Evolutionary conservation across 2,113 vertebrate species (phyloP).

Genomic region (Nansenia antarctica): DNA sequence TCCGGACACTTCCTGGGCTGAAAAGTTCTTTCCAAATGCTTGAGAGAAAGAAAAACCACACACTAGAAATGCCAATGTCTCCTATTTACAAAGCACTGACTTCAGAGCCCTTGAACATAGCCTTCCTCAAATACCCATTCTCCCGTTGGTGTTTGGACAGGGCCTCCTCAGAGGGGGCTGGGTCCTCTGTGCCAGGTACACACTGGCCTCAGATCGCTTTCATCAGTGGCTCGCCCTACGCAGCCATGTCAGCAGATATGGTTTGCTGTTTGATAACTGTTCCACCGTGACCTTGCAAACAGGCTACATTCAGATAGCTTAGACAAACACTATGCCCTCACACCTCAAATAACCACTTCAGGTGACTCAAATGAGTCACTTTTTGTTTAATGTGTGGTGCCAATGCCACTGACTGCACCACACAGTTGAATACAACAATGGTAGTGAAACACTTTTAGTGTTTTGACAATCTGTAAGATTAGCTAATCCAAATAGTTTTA

Average conservation of each 20-base stretch:
- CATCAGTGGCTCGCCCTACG: constrained; percentile 9
- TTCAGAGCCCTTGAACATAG: background rate
- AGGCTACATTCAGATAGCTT: constrained; percentile 44
- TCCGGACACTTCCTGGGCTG: too few relatives aligned
- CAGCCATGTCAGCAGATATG: constrained; percentile 1
- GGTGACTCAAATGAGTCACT: too few relatives aligned
- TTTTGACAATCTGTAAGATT: background rate
- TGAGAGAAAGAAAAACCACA: too few relatives aligned
- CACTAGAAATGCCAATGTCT: background rate
- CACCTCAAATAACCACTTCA: constrained; percentile 26
- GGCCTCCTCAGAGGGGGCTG: constrained; percentile 1
- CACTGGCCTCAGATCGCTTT: constrained; percentile 3
- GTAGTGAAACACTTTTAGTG: background rate
- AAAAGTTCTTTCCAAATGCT: background rate
- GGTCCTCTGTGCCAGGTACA: constrained; percentile 7
- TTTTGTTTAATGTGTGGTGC: constrained; percentile 1
- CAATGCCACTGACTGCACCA: background rate
- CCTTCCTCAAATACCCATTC: background rate
- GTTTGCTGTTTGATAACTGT: constrained; percentile 38
- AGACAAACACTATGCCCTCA: constrained; percentile 44
- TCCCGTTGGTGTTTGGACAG: constrained; percentile 5
- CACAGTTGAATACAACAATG: too few relatives aligned
- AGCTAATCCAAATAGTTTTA: background rate
- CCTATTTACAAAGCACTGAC: background rate
- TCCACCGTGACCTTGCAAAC: constrained; percentile 45